These are phyloP conservation scores for Plemyria rubiginata DNA, from an alignment of 2,888 invertebrate species.

Conservation along the genomic window DNA sequence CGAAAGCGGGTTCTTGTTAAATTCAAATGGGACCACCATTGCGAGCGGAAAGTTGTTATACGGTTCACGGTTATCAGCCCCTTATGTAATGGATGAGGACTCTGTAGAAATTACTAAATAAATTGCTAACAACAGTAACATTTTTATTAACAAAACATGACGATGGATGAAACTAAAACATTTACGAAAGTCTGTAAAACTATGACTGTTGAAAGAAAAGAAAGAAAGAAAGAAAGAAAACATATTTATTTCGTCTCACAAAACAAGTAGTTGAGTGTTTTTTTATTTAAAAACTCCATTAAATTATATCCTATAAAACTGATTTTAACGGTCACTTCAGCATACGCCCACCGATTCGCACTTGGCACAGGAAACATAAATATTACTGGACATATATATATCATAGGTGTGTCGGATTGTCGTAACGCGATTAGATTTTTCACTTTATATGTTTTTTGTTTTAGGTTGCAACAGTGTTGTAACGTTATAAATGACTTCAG, in stretches of 20 bases:
- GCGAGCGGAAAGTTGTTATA: no score
- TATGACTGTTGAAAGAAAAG: background rate
- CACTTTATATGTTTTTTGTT: background rate
- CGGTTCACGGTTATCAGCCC: no score
- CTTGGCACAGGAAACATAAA: slow-evolving; percentile 75
- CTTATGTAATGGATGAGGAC: no score
- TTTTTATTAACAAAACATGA: background rate
- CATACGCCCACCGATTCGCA: slow-evolving; percentile 52
- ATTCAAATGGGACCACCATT: no score
- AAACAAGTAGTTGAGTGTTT: no score
- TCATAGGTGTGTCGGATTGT: slow-evolving; percentile 64
- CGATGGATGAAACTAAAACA: background rate
- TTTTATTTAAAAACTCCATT: slow-evolving; percentile 1
- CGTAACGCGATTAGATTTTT: slow-evolving; percentile 26
- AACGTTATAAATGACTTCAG: no score
- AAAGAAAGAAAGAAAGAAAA: no score
- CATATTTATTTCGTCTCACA: no score
- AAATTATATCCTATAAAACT: slow-evolving; percentile 43
- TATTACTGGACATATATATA: slow-evolving; percentile 65
- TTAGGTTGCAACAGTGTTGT: background rate
- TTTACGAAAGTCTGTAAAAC: background rate
- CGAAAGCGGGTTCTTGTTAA: no score
- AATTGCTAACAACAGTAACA: background rate
- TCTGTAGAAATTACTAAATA: no score
- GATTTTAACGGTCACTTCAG: slow-evolving; percentile 43